Conservation (phyloP, 2,888 invertebrate genomes). For the Notodonta dromedarius region DNA sequence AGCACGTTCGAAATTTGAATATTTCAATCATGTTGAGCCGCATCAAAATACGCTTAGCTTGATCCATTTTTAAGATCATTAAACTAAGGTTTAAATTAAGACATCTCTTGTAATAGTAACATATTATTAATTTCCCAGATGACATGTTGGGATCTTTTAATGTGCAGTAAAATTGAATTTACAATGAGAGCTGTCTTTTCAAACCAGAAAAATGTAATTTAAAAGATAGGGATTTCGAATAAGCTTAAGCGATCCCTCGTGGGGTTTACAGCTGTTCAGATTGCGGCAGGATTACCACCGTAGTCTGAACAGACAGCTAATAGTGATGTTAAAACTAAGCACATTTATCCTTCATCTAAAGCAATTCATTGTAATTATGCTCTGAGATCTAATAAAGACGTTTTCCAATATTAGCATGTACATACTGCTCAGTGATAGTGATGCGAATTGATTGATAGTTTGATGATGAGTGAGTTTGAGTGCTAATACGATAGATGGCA, state of each 20-base stretch:
- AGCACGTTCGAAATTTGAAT: slow-evolving; percentile 40
- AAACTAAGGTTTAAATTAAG: background rate
- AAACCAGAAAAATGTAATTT: background rate
- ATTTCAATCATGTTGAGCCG: slow-evolving; percentile 19
- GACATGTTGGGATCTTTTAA: too few relatives aligned
- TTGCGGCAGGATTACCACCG: background rate
- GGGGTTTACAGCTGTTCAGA: too few relatives aligned
- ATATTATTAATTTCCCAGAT: background rate
- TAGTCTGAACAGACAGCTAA: background rate
- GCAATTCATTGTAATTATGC: slow-evolving; percentile 59
- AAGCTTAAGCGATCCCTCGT: background rate
- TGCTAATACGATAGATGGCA: slow-evolving; percentile 25
- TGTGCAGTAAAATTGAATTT: background rate
- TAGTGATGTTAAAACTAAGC: slow-evolving; percentile 65
- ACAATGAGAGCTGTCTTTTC: background rate
- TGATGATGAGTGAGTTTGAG: slow-evolving; percentile 20
- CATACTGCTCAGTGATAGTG: slow-evolving; percentile 64
- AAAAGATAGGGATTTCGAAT: background rate
- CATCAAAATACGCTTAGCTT: slow-evolving; percentile 37
- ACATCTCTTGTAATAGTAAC: background rate
- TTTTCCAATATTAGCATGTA: slow-evolving; percentile 61
- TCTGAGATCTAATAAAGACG: slow-evolving; percentile 48
- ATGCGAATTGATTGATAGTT: slow-evolving; percentile 33
- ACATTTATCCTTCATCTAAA: slow-evolving; percentile 40
- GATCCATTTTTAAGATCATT: slow-evolving; percentile 10